Conservation (phyloP, 1,140 invertebrate genomes). For the Glossosoma conforme region DNA sequence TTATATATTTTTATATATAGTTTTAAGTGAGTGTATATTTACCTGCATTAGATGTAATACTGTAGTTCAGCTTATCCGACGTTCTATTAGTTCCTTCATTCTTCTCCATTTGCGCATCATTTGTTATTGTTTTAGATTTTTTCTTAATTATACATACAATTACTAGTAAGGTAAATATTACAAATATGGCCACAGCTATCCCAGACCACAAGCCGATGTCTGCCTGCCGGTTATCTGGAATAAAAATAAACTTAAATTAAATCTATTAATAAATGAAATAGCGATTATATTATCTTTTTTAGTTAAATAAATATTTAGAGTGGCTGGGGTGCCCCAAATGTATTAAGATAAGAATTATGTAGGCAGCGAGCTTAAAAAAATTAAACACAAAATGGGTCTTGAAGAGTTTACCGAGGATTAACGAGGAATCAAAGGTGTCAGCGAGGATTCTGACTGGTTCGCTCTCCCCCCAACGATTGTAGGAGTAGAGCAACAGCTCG, state of each 20-base stretch:
- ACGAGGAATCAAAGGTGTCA: conserved; percentile 12
- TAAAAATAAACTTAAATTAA: too few relatives aligned
- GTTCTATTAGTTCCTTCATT: conserved; percentile 6
- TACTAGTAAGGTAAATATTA: conserved; percentile 22
- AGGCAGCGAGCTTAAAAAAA: background rate
- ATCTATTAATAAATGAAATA: too few relatives aligned
- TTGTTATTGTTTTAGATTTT: conserved; percentile 21
- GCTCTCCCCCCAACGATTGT: conserved; percentile 28
- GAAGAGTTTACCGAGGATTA: conserved; percentile 15
- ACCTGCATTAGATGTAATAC: conserved; percentile 19
- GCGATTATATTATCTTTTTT: too few relatives aligned
- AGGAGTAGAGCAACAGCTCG: conserved; percentile 22
- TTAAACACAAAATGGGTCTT: background rate
- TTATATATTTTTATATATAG: background rate
- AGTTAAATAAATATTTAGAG: too few relatives aligned
- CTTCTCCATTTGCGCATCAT: conserved; percentile 17
- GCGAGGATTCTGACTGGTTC: conserved; percentile 22
- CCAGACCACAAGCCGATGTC: conserved; percentile 27
- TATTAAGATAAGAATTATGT: conserved; percentile 3
- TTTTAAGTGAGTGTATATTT: background rate
- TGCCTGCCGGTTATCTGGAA: conserved; percentile 21
- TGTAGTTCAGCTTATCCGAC: conserved; percentile 13
- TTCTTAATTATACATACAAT: conserved; percentile 23
- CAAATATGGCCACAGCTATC: conserved; percentile 21
- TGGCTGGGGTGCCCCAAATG: background rate